phyloP scores from a whole-genome alignment of 2,888 invertebrate species.

The Oeneis ivallda region DNA sequence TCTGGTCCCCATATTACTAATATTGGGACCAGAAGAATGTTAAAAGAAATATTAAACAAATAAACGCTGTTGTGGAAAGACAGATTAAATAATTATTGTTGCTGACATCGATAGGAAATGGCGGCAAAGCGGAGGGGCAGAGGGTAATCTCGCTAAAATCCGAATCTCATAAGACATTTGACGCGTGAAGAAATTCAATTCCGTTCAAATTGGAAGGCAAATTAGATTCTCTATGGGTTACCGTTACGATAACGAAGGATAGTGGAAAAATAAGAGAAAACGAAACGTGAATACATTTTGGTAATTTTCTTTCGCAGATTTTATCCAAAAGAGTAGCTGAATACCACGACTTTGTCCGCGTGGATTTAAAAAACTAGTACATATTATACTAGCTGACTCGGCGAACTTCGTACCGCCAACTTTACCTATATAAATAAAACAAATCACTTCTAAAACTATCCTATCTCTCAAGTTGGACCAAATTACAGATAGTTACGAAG shows the following conservation, averaged over 20 bases:
- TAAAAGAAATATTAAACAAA: no score
- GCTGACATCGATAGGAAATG: conserved; percentile 41
- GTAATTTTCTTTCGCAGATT: conserved; percentile 24
- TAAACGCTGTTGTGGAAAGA: background rate
- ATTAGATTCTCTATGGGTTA: conserved; percentile 60
- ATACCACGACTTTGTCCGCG: no score
- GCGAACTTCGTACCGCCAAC: no score
- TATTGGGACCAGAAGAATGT: no score
- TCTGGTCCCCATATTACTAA: no score
- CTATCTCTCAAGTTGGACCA: no score
- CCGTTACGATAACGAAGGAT: conserved; percentile 39
- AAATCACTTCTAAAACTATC: no score
- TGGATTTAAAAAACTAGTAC: no score
- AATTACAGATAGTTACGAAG: no score
- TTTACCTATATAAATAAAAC: no score
- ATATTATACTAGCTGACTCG: no score
- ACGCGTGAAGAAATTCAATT: conserved; percentile 67
- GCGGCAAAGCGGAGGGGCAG: conserved; percentile 40
- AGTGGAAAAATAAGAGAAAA: conserved; percentile 29
- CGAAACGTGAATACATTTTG: conserved; percentile 22
- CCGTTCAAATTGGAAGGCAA: conserved; percentile 62
- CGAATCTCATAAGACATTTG: conserved; percentile 68
- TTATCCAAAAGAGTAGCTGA: conserved; percentile 5
- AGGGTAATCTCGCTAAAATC: conserved; percentile 63
- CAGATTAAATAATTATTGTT: conserved; percentile 30